Conservation (phyloP, 2,888 invertebrate species). For the Heteromyza rotundicornis region DNA sequence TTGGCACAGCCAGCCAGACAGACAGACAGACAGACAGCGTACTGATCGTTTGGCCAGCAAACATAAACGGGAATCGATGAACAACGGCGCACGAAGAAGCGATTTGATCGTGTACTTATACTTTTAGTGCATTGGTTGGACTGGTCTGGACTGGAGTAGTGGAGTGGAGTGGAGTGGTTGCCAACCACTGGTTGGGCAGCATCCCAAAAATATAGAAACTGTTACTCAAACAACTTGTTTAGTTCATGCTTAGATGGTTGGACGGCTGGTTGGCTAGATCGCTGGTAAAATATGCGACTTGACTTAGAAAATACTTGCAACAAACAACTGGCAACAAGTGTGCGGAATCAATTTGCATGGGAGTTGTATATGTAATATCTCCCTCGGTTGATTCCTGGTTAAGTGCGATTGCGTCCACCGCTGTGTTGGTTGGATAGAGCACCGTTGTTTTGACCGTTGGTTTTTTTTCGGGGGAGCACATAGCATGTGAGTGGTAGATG, state of each 20-base stretch:
- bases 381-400: too few species aligned
- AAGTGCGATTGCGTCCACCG: too few species aligned
- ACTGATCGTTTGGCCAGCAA: constrained; percentile 17
- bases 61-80: constrained; percentile 15
- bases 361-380: neutral
- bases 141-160: neutral
- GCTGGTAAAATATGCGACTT: neutral
- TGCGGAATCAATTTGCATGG: constrained; percentile 21
- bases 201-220: constrained; percentile 2
- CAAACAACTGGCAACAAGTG: constrained; percentile 7
- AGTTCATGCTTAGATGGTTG: too few species aligned
- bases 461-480: constrained; percentile 11
- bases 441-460: constrained; percentile 27
- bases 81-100: neutral
- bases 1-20: too few species aligned
- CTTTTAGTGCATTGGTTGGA: neutral
- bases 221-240: neutral
- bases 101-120: too few species aligned
- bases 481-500: too few species aligned
- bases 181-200: neutral
- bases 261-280: neutral
- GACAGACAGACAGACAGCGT: too few species aligned
- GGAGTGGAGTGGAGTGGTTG: neutral
- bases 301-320: constrained; percentile 5
- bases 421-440: too few species aligned